phyloP scores from a whole-genome alignment of 2,888 invertebrate species.

The Lingula anatina region DNA sequence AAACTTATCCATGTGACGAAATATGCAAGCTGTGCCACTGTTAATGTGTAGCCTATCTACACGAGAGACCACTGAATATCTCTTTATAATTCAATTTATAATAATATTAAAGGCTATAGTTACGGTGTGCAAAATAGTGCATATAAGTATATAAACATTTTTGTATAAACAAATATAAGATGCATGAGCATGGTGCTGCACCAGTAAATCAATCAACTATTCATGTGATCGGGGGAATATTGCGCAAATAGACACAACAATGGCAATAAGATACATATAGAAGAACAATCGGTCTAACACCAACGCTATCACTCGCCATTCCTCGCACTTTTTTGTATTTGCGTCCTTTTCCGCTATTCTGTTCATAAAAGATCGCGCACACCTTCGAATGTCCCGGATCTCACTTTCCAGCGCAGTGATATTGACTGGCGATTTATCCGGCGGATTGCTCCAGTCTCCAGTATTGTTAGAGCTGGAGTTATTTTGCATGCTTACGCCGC shows the following conservation, averaged over 20 bases:
- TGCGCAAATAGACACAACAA: constrained; percentile 40
- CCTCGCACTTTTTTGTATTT: constrained; percentile 33
- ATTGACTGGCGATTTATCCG: constrained; percentile 2
- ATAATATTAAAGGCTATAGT: too few species aligned
- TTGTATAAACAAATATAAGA: too few species aligned
- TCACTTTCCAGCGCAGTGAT: background rate
- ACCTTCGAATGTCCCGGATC: background rate
- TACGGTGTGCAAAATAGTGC: too few species aligned
- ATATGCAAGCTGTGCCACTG: too few species aligned
- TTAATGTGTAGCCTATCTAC: too few species aligned
- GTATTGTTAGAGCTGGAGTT: background rate
- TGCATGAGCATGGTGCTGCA: too few species aligned
- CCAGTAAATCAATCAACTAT: too few species aligned
- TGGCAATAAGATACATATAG: constrained; percentile 41
- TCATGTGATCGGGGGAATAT: too few species aligned
- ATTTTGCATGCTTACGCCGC: background rate
- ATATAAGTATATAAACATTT: too few species aligned
- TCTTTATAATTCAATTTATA: too few species aligned
- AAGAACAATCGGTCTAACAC: constrained; percentile 48
- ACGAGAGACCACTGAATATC: too few species aligned
- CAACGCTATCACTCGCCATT: constrained; percentile 47
- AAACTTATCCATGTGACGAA: too few species aligned
- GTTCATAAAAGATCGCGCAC: constrained; percentile 1
- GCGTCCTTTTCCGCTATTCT: constrained; percentile 32
- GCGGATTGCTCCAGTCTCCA: background rate